These are phyloP conservation scores for Loriculus beryllinus DNA, from an alignment of 2,797 vertebrate genomes.

Conservation along the genomic window DNA sequence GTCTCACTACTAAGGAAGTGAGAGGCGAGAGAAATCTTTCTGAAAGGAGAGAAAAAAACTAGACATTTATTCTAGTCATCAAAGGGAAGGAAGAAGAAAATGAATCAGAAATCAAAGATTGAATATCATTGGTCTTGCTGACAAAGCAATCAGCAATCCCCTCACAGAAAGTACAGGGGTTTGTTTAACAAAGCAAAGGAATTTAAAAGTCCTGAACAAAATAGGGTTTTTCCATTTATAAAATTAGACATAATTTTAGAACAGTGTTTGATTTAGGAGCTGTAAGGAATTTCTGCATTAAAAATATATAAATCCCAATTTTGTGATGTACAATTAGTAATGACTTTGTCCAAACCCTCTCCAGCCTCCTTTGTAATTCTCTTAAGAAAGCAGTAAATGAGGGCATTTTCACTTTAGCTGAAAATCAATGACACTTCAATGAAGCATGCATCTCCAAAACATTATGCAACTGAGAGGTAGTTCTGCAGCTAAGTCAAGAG, in stretches of 20 bases:
- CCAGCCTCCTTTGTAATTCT: slow-evolving; percentile 69
- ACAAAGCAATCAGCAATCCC: slow-evolving; percentile 57
- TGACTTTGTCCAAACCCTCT: slow-evolving; percentile 73
- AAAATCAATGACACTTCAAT: slow-evolving; percentile 78
- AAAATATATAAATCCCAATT: slow-evolving; percentile 73
- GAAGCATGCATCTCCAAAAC: slow-evolving; percentile 71
- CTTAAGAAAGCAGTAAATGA: slow-evolving; percentile 75
- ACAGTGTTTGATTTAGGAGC: slow-evolving; percentile 65
- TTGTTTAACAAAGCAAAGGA: slow-evolving; percentile 56
- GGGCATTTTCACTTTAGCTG: slow-evolving; percentile 73
- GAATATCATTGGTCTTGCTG: slow-evolving; percentile 54
- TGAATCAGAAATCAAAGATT: slow-evolving; percentile 67
- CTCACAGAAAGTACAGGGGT: slow-evolving; percentile 38
- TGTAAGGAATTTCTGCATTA: slow-evolving; percentile 63
- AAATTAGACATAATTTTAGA: slow-evolving; percentile 67
- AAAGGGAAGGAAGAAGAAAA: slow-evolving; percentile 58
- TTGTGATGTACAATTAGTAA: slow-evolving; percentile 76
- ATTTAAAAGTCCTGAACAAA: slow-evolving; percentile 65
- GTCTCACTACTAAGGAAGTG: slow-evolving; percentile 31
- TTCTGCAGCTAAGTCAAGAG: slow-evolving; percentile 34
- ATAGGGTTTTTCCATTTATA: slow-evolving; percentile 48
- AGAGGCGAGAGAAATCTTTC: slow-evolving; percentile 43
- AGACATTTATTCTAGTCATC: slow-evolving; percentile 57
- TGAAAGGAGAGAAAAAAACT: slow-evolving; percentile 50
- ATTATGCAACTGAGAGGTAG: slow-evolving; percentile 60